Evolutionary conservation across 1,140 invertebrate genomes (phyloP).

Genomic region (Nomia melanderi): DNA sequence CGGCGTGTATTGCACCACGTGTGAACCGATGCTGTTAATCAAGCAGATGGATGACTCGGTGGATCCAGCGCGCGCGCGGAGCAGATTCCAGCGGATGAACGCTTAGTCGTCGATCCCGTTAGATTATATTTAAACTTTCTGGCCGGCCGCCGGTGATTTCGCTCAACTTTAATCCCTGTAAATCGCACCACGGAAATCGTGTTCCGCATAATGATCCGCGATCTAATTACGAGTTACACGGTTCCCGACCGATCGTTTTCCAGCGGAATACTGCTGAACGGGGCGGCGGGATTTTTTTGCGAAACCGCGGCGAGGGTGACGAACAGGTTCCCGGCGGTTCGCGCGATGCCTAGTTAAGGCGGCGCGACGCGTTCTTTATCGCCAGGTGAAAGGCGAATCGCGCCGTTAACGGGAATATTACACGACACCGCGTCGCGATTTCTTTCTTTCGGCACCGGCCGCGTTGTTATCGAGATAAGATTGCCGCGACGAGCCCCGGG

Average conservation of each 20-base stretch:
- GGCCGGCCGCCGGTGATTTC: no score
- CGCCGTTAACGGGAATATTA: slow-evolving; percentile 35
- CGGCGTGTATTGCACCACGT: background rate
- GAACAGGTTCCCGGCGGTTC: background rate
- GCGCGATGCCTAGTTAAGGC: background rate
- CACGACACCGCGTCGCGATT: slow-evolving; percentile 9
- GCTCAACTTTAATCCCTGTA: no score
- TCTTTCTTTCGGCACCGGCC: slow-evolving; percentile 27
- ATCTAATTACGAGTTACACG: no score
- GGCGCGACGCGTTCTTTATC: slow-evolving; percentile 1
- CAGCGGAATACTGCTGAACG: no score
- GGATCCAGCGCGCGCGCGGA: background rate
- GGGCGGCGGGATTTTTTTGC: no score
- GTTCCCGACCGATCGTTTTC: no score
- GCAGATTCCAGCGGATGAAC: no score
- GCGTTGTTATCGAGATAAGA: slow-evolving; percentile 41
- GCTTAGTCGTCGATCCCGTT: background rate
- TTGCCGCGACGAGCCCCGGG: slow-evolving; percentile 22
- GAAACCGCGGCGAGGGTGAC: background rate
- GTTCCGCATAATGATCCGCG: no score
- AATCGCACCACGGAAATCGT: no score
- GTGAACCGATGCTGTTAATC: background rate
- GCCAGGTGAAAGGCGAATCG: slow-evolving; percentile 32
- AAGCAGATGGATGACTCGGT: background rate
- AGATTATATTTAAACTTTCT: background rate